Conservation (phyloP, 35 echinoderm and acorn worm species). For the Eucidaris tribuloides region DNA sequence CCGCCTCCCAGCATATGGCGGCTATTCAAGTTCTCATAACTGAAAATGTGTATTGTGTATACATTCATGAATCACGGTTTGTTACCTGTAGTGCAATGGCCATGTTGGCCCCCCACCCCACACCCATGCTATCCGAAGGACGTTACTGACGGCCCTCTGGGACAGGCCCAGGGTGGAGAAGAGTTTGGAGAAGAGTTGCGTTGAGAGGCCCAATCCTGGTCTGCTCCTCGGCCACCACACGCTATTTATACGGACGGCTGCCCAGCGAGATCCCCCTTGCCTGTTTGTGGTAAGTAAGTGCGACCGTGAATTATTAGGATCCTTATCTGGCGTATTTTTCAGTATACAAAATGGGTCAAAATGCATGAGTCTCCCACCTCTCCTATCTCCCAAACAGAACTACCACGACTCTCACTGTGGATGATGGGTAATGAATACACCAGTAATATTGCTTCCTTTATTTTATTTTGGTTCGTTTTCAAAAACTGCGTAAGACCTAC, state of each 20-base stretch:
- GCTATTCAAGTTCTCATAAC: too few relatives aligned
- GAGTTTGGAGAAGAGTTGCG: slow-evolving; percentile 73
- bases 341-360: background rate
- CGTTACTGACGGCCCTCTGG: slow-evolving; percentile 73
- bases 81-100: slow-evolving; percentile 90
- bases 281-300: slow-evolving; percentile 29
- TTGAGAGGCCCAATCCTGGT: slow-evolving; percentile 66
- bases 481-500: too few relatives aligned
- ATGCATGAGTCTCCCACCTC: too few relatives aligned
- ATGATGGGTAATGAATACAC: too few relatives aligned
- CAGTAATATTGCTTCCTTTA: too few relatives aligned
- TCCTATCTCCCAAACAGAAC: too few relatives aligned
- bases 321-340: background rate
- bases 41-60: too few relatives aligned
- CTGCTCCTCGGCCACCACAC: slow-evolving; percentile 78
- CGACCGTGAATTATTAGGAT: background rate
- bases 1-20: too few relatives aligned
- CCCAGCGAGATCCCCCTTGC: slow-evolving; percentile 69
- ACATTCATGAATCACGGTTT: too few relatives aligned
- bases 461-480: too few relatives aligned
- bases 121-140: too few relatives aligned
- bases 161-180: slow-evolving; percentile 75
- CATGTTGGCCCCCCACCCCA: slow-evolving; percentile 84
- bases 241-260: slow-evolving; percentile 73
- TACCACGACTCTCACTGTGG: too few relatives aligned